Conservation (phyloP, 2,888 invertebrate species). For the Xestia sexstrigata region DNA sequence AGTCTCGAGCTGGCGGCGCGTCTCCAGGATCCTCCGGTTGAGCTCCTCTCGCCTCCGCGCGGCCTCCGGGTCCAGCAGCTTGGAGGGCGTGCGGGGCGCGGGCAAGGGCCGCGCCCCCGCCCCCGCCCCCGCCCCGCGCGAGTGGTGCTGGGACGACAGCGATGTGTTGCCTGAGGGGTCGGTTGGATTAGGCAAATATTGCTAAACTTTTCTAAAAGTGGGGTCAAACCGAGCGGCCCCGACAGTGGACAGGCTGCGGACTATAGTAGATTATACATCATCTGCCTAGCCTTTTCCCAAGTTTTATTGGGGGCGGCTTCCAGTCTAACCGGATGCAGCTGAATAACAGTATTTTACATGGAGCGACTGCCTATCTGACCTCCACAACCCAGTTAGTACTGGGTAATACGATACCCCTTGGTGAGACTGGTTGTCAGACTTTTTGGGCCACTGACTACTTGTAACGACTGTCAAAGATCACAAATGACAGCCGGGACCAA, state of each 20-base stretch:
- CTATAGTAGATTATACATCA: no score
- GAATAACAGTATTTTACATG: no score
- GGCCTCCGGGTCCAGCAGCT: conserved; percentile 92
- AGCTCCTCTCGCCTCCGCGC: conserved; percentile 94
- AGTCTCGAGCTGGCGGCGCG: conserved; percentile 96
- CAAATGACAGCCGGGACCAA: no score
- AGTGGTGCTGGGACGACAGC: conserved; percentile 91
- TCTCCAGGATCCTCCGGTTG: conserved; percentile 94
- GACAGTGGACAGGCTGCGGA: not conserved
- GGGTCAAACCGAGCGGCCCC: not conserved
- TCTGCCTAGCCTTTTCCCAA: no score
- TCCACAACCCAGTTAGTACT: no score
- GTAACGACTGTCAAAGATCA: no score
- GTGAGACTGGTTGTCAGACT: no score
- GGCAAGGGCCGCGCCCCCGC: conserved; percentile 82
- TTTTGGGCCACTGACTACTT: no score
- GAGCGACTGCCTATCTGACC: no score
- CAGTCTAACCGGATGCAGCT: no score
- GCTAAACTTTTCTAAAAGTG: not conserved
- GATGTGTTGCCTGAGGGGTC: conserved; percentile 86
- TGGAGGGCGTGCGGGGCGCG: conserved; percentile 89
- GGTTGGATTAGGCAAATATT: not conserved
- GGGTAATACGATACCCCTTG: no score
- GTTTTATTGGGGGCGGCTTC: no score
- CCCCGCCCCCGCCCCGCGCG: conserved; percentile 79